These are phyloP conservation scores for Poeciliopsis prolifica DNA, from an alignment of 2,113 vertebrate species.

Conservation along the genomic window DNA sequence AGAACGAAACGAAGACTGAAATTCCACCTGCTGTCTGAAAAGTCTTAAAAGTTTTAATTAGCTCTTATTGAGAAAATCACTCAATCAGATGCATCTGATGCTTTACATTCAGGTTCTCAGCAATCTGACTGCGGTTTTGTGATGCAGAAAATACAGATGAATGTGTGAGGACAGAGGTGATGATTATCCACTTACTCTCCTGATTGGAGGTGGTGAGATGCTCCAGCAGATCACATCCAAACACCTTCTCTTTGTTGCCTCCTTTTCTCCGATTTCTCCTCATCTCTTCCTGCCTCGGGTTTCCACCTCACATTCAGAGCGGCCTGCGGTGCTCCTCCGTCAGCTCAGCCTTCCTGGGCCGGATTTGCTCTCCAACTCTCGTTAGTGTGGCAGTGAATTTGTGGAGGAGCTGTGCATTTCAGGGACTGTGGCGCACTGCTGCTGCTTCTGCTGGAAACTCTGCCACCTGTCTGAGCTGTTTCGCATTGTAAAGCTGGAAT, in stretches of 20 bases:
- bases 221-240: constrained; percentile 90
- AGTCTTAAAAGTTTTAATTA: too few relatives aligned
- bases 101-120: background rate
- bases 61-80: background rate
- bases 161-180: background rate
- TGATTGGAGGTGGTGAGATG: constrained; percentile 83
- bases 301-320: constrained; percentile 67
- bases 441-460: constrained; percentile 32
- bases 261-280: constrained; percentile 87
- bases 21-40: too few relatives aligned
- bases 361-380: constrained; percentile 22
- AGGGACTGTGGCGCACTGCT: constrained; percentile 18
- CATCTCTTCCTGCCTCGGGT: constrained; percentile 71
- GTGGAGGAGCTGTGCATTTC: constrained; percentile 38
- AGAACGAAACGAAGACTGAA: too few relatives aligned
- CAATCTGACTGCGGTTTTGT: background rate
- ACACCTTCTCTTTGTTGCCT: constrained; percentile 86
- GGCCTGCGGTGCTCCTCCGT: constrained; percentile 6
- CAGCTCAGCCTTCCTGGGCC: constrained; percentile 2
- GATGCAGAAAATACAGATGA: background rate
- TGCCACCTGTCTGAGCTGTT: constrained; percentile 25
- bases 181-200: constrained; percentile 82
- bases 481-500: constrained; percentile 10
- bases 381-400: constrained; percentile 32
- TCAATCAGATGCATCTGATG: background rate